Base-by-base conservation (phyloP, 2,797 vertebrate species). In the Microcaecilia unicolor region DNA sequence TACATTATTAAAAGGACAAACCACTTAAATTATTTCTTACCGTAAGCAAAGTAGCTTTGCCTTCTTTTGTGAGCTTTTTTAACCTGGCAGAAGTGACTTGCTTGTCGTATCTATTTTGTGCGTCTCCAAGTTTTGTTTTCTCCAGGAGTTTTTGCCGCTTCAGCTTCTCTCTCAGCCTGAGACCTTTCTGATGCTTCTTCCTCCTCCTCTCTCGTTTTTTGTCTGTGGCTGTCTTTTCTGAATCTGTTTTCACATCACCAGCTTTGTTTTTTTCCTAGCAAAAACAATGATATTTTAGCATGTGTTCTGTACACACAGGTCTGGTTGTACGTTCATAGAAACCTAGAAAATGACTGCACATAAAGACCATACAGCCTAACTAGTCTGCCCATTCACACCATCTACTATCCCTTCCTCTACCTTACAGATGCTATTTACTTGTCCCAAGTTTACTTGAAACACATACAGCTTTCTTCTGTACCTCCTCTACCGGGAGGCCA, bases 141-240 rank as follows among this genome's bases (percentile, higher is more conserved):
- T 91, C 92, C 48, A 84, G 80, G 3, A 86, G 66, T 41, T 85
- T 90, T 38, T 71, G 80, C 32, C 66, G 80, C 64, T 61, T 82
- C 63, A 90, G 91, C 22, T 62, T 89, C 56, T 88, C 87, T 51
- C 77, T 83, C 20, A 85, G 62, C 62, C 80, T 93, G 25, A 89
- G 15, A 11, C 51, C 82, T 55, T 94, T 97, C 41, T 61, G 51
- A 6, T 57, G 46, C 67, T 97, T 99, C 62, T 88, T 95, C 67
- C 75, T 86, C 20, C 94, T 82, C 22, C 86, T 74, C 22, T 95
- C 93, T 1, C 94, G 84, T 41, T 93, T 98, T 74, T 85, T 97
- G 62, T 98, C 94, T 1, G 92, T 93, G 13, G 69, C 14, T 1
- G 90, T 93, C 76, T 93, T 97, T 67, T 99, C 95, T 1, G 79